Conservation (phyloP, 2,888 invertebrate species). For the Melanchra persicariae region DNA sequence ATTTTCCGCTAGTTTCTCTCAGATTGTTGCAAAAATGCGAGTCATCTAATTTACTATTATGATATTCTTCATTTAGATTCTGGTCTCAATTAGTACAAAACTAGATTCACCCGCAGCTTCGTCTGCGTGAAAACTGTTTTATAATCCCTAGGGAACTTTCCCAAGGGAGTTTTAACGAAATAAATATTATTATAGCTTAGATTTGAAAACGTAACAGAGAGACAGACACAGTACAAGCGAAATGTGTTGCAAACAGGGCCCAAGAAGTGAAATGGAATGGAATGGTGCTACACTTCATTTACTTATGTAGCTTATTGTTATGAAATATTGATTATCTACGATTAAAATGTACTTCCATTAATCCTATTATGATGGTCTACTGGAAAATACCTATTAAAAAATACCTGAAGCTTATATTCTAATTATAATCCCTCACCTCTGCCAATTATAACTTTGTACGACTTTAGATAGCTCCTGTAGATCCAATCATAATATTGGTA, state of each 20-base stretch:
- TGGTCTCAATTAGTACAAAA: slow-evolving; percentile 19
- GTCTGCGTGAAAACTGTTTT: no score
- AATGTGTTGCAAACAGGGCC: no score
- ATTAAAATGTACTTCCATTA: neutral
- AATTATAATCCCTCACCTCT: slow-evolving; percentile 29
- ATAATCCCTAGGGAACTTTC: no score
- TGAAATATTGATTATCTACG: neutral
- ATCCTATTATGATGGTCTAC: neutral
- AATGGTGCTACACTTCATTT: no score
- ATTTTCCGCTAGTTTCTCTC: neutral
- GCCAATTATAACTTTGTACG: slow-evolving; percentile 35
- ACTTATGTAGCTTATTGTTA: neutral
- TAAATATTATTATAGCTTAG: no score
- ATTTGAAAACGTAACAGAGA: no score
- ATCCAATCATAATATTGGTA: slow-evolving; percentile 24
- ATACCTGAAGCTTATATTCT: neutral
- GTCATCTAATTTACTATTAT: slow-evolving; percentile 26
- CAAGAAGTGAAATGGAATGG: no score
- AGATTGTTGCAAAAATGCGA: slow-evolving; percentile 21
- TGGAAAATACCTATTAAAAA: neutral
- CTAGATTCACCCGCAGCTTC: neutral
- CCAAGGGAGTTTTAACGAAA: no score
- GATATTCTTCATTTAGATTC: slow-evolving; percentile 11
- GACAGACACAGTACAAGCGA: no score
- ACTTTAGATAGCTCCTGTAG: neutral